Conservation (phyloP, 2,797 vertebrate species). For the Rhabdophis nuchalis region DNA sequence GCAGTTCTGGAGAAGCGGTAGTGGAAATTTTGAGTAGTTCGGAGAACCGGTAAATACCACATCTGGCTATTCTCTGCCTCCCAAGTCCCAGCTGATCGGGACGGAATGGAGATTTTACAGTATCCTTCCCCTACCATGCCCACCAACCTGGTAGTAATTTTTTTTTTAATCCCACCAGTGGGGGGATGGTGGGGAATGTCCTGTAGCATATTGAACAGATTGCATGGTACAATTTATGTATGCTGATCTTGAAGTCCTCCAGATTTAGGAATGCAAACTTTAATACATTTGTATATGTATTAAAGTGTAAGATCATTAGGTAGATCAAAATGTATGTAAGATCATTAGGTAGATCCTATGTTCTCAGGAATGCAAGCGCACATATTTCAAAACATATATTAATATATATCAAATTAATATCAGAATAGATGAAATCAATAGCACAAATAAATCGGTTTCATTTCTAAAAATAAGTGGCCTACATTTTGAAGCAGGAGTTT, state of each 20-base stretch:
- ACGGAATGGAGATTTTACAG: no score
- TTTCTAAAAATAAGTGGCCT: constrained; percentile 13
- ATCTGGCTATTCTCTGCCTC: no score
- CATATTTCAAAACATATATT: not conserved
- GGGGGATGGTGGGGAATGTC: not conserved
- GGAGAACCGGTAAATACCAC: no score
- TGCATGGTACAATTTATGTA: not conserved
- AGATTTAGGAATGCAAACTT: not conserved
- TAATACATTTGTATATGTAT: not conserved
- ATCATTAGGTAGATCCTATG: not conserved
- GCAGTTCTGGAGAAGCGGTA: no score
- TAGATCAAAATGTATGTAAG: not conserved
- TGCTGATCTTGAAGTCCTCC: not conserved
- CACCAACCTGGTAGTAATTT: no score
- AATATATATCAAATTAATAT: not conserved
- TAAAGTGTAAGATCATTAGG: not conserved
- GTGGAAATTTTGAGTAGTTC: no score
- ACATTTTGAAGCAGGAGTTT: not conserved
- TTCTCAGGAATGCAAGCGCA: not conserved
- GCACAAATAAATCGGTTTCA: constrained; percentile 21
- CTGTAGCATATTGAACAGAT: not conserved
- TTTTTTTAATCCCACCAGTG: no score
- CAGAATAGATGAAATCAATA: constrained; percentile 12
- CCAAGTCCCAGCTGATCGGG: no score
- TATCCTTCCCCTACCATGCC: no score